Evolutionary conservation across 2,888 invertebrate species (phyloP).

Genomic region (Ochlodes sylvanus): DNA sequence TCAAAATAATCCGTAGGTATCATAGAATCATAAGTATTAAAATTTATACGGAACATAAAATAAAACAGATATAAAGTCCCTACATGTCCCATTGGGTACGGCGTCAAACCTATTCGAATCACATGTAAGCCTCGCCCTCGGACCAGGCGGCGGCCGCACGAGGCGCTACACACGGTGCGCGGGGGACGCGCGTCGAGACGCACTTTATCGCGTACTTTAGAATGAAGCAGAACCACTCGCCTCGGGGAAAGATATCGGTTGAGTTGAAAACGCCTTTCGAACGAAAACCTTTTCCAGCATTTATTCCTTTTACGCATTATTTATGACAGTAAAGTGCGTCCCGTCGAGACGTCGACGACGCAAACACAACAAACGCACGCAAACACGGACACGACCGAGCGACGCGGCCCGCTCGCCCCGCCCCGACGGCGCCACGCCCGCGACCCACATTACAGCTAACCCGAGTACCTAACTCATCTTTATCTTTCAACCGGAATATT

Average conservation of each 20-base stretch:
- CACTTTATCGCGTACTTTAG: background rate
- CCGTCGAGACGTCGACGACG: slow-evolving; percentile 4
- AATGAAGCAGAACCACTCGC: slow-evolving; percentile 1
- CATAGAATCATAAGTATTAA: too few species aligned
- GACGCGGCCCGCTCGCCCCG: background rate
- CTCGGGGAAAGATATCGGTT: background rate
- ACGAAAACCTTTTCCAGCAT: slow-evolving; percentile 3
- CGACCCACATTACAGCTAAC: too few species aligned
- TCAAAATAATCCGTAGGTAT: too few species aligned
- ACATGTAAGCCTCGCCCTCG: too few species aligned
- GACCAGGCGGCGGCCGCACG: background rate
- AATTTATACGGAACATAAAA: too few species aligned
- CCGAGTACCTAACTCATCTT: background rate
- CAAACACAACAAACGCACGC: slow-evolving; percentile 14
- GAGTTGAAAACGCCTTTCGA: background rate
- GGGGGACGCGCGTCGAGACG: background rate
- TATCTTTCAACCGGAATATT: slow-evolving; percentile 22
- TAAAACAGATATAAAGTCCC: too few species aligned
- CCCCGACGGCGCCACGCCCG: background rate
- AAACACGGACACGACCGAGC: background rate
- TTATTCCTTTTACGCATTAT: background rate
- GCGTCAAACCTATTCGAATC: too few species aligned
- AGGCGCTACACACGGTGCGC: background rate
- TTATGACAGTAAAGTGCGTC: background rate
- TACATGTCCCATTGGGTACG: too few species aligned